These are phyloP conservation scores for Patella ulyssiponensis DNA, from an alignment of 2,888 invertebrate genomes.

Conservation along the genomic window DNA sequence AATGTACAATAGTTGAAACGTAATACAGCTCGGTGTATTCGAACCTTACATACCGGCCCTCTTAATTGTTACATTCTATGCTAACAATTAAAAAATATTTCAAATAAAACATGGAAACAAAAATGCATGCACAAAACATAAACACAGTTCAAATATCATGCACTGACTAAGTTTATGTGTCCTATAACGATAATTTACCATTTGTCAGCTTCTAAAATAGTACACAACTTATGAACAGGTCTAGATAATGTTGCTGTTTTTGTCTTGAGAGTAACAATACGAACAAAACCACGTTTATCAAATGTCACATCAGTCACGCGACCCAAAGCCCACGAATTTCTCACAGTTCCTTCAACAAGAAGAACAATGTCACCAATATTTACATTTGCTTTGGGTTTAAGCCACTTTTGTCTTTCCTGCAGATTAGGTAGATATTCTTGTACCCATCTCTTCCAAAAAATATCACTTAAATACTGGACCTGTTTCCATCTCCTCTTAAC, in stretches of 20 bases:
- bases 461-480: conserved; percentile 37
- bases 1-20: no score
- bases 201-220: conserved; percentile 10
- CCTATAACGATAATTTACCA: no score
- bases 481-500: conserved; percentile 37
- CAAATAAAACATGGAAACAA: no score
- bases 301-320: background rate
- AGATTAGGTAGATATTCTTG: conserved; percentile 28
- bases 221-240: conserved; percentile 22
- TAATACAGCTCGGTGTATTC: no score
- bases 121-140: no score
- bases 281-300: conserved; percentile 15
- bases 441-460: conserved; percentile 37
- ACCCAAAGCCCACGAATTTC: conserved; percentile 21
- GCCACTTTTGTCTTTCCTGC: conserved; percentile 33
- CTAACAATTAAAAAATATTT: no score
- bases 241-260: background rate
- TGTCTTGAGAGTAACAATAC: conserved; percentile 19
- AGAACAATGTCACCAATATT: conserved; percentile 16
- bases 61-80: no score
- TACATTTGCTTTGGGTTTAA: conserved; percentile 9
- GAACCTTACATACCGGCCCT: no score
- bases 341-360: conserved; percentile 15
- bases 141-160: no score
- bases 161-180: no score